Percentiles rank a stretch among this genome's conserved stretches.
phyloP scores from a whole-genome alignment of 2,113 vertebrate species.

The Australoheros scitulus region DNA sequence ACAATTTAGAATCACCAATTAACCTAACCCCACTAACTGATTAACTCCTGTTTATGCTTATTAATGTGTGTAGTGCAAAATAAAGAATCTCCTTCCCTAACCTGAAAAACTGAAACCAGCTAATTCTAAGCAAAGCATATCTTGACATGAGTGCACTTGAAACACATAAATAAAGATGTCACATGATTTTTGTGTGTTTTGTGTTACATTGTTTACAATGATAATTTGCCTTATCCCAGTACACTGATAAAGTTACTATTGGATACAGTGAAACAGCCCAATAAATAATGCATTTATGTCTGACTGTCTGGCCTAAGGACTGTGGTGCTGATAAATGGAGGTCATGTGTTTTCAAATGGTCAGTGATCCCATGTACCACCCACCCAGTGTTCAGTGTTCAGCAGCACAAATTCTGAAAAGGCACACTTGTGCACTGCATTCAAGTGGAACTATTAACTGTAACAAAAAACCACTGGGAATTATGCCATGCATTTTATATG shows the following conservation, averaged over 20 bases:
- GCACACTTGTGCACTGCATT: neutral
- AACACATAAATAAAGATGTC: neutral
- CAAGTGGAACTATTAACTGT: constrained; percentile 9
- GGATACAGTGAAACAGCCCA: constrained; percentile 68
- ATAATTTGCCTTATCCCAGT: constrained; percentile 33
- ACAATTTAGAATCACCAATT: too few species aligned
- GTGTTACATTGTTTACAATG: constrained; percentile 35
- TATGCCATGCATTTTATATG: neutral
- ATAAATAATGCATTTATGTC: constrained; percentile 80
- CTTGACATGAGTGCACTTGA: neutral
- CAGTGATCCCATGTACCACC: constrained; percentile 64
- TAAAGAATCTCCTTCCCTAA: neutral
- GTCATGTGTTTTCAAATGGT: constrained; percentile 72
- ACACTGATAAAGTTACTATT: constrained; percentile 68
- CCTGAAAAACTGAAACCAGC: neutral
- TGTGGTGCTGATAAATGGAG: constrained; percentile 69
- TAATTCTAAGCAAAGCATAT: neutral
- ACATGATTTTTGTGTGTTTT: constrained; percentile 2
- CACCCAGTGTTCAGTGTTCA: constrained; percentile 50
- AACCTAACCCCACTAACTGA: too few species aligned
- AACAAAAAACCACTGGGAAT: neutral
- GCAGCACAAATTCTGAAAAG: constrained; percentile 16
- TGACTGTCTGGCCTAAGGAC: constrained; percentile 72
- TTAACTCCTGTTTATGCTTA: neutral
- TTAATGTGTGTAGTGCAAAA: neutral